Evolutionary conservation across 2,113 vertebrate species (phyloP).

Genomic region (Notarius lentiginosus): DNA sequence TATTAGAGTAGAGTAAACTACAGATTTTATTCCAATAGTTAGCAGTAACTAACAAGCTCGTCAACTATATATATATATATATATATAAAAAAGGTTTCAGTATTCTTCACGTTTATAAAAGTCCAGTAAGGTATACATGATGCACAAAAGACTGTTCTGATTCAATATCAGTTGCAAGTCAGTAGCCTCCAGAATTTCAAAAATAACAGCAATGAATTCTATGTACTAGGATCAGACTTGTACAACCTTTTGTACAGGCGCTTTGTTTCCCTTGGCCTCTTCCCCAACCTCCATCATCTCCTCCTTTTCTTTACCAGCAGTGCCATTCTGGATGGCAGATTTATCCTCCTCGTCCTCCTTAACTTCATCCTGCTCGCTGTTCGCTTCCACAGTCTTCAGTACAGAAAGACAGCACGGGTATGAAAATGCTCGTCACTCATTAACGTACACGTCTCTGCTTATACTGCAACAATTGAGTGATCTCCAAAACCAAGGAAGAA

Average conservation of each 20-base stretch:
- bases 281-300: conserved; percentile 23
- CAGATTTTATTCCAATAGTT: neutral
- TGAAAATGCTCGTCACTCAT: neutral
- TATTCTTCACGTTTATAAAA: neutral
- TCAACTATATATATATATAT: neutral
- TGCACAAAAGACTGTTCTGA: neutral
- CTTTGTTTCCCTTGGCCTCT: neutral
- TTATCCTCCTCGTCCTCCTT: conserved; percentile 11
- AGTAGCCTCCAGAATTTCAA: neutral
- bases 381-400: conserved; percentile 20
- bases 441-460: neutral
- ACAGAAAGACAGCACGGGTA: neutral
- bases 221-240: neutral
- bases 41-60: neutral
- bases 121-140: neutral
- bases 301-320: conserved; percentile 10
- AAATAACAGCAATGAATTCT: neutral
- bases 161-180: neutral
- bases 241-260: neutral
- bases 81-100: neutral
- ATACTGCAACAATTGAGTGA: neutral
- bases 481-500: neutral
- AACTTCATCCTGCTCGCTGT: conserved; percentile 19
- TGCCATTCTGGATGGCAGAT: conserved; percentile 14
- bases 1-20: neutral